Evolutionary conservation across 2,113 vertebrate species (phyloP).

Genomic region (Saccopteryx bilineata): DNA sequence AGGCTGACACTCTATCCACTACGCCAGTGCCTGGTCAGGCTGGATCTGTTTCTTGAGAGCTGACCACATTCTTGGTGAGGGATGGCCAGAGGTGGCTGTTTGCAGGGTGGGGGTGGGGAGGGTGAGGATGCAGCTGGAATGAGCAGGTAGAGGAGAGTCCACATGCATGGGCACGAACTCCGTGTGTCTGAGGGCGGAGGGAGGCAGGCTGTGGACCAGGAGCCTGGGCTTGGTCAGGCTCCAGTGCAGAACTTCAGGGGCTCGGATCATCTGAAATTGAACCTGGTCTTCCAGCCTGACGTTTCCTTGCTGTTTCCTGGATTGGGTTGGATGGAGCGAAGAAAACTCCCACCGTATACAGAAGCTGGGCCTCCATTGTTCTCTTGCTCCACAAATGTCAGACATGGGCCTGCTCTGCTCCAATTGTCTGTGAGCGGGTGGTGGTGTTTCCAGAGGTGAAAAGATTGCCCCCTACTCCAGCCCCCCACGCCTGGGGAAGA

Average conservation of each 20-base stretch:
- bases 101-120: neutral
- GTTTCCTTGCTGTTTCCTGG: neutral
- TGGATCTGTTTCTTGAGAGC: neutral
- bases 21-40: too few species aligned
- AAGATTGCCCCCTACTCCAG: neutral
- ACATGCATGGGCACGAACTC: rapidly evolving
- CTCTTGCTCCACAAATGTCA: neutral
- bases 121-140: neutral
- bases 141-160: neutral
- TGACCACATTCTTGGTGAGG: neutral
- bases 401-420: neutral
- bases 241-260: neutral
- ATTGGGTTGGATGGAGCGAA: neutral
- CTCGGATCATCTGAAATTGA: neutral
- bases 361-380: neutral
- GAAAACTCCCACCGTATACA: neutral
- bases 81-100: neutral
- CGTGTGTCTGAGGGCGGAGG: rapidly evolving
- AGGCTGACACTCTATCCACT: too few species aligned
- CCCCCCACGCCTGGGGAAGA: neutral
- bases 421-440: rapidly evolving
- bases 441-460: neutral
- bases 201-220: neutral
- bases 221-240: neutral
- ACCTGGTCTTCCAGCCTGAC: neutral